Percentiles rank a stretch among this genome's conserved stretches.
Evolutionary conservation across 2,113 vertebrate species (phyloP).

Genomic region (Rhinolophus ferrumequinum): DNA sequence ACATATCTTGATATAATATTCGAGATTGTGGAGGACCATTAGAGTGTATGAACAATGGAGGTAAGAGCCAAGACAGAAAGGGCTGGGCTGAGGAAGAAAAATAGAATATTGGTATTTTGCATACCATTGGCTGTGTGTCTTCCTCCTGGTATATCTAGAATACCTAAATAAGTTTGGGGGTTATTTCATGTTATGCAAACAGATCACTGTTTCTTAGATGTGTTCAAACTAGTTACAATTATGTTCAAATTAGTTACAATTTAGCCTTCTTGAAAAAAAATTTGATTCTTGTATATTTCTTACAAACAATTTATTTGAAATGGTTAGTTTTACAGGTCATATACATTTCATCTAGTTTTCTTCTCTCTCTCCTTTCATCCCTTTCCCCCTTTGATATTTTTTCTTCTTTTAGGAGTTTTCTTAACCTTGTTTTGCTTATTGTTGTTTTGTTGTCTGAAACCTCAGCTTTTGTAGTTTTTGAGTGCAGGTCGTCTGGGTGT

Average conservation of each 20-base stretch:
- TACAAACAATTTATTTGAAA: neutral
- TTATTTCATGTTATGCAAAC: neutral
- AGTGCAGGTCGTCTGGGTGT: neutral
- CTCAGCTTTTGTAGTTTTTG: neutral
- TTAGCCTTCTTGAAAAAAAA: constrained; percentile 14
- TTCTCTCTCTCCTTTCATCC: neutral
- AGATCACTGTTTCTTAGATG: neutral
- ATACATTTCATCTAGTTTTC: neutral
- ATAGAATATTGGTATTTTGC: neutral
- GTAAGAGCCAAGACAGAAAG: neutral
- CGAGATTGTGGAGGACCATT: neutral
- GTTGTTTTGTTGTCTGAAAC: neutral
- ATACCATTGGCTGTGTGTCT: neutral
- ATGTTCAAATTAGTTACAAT: neutral
- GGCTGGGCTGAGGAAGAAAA: neutral
- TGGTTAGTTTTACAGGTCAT: neutral
- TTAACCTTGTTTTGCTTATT: neutral
- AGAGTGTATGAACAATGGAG: neutral
- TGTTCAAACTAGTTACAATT: neutral
- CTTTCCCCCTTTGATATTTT: neutral
- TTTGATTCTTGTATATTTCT: neutral
- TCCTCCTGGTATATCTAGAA: neutral
- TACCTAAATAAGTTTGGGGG: neutral
- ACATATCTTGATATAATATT: neutral
- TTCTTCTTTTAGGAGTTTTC: neutral